phyloP scores from a whole-genome alignment of 2,797 vertebrate species.

The Ispidina lecontei region DNA sequence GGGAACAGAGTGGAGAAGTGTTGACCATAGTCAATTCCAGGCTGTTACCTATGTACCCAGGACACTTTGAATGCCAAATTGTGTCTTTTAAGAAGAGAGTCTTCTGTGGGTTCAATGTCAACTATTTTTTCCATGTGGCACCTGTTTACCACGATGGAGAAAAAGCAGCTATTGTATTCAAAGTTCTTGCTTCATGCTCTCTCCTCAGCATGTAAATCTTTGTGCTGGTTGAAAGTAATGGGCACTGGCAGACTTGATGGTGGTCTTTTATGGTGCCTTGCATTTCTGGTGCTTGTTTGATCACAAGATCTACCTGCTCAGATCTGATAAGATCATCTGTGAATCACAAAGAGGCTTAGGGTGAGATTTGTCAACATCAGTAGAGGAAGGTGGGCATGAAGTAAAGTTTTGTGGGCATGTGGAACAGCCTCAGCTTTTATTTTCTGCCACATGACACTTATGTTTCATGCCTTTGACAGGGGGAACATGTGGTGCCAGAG shows the following conservation, averaged over 20 bases:
- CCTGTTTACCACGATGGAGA: background rate
- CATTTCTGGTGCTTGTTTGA: background rate
- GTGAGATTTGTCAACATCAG: background rate
- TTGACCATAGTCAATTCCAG: background rate
- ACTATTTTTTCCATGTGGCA: background rate
- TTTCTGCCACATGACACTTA: background rate
- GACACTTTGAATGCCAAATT: background rate
- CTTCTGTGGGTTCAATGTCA: background rate
- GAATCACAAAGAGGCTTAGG: background rate
- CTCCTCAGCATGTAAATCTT: background rate
- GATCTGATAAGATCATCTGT: background rate
- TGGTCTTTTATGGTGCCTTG: background rate
- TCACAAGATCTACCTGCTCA: background rate
- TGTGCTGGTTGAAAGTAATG: background rate
- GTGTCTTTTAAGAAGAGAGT: background rate
- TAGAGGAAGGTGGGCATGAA: background rate
- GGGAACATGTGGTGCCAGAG: background rate
- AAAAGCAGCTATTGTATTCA: background rate
- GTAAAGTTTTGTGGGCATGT: background rate
- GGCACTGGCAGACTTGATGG: background rate
- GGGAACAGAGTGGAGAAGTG: background rate
- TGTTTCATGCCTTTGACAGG: background rate
- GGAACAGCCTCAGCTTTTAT: background rate
- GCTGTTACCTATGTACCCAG: background rate
- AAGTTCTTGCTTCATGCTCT: background rate